These are phyloP conservation scores for Crypturellus tataupa DNA, from an alignment of 2,797 vertebrate species.

Conservation along the genomic window DNA sequence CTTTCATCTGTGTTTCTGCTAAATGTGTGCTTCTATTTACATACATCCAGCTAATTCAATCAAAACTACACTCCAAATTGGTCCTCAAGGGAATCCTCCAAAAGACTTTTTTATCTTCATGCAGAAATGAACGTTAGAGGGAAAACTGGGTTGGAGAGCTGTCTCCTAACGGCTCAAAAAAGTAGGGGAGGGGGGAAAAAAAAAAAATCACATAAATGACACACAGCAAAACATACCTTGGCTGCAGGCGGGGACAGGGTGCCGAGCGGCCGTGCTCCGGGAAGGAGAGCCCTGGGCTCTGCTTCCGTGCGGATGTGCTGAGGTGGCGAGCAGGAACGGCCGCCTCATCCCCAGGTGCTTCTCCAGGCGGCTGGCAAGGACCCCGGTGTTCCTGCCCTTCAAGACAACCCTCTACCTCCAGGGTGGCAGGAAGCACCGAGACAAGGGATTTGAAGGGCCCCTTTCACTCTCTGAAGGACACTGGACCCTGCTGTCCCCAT, in stretches of 20 bases:
- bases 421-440: neutral
- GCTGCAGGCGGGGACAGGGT: neutral
- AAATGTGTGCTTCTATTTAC: slow-evolving; percentile 49
- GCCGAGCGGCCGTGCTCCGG: neutral
- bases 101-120: slow-evolving; percentile 58
- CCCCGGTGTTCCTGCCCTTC: neutral
- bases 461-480: neutral
- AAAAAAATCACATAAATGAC: neutral
- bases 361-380: neutral
- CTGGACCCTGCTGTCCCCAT: neutral
- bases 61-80: slow-evolving; percentile 73
- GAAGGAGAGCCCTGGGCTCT: neutral
- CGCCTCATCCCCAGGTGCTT: neutral
- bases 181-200: neutral
- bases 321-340: neutral
- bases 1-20: slow-evolving; percentile 60
- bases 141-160: slow-evolving; percentile 37
- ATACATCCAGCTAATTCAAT: slow-evolving; percentile 68
- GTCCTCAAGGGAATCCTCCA: slow-evolving; percentile 59
- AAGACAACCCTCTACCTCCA: neutral
- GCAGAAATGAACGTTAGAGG: slow-evolving; percentile 42
- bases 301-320: neutral
- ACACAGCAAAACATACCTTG: neutral
- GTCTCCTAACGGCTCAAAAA: neutral
- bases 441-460: neutral